phyloP scores from a whole-genome alignment of 2,797 vertebrate species.

The Telmatherina bonti region DNA sequence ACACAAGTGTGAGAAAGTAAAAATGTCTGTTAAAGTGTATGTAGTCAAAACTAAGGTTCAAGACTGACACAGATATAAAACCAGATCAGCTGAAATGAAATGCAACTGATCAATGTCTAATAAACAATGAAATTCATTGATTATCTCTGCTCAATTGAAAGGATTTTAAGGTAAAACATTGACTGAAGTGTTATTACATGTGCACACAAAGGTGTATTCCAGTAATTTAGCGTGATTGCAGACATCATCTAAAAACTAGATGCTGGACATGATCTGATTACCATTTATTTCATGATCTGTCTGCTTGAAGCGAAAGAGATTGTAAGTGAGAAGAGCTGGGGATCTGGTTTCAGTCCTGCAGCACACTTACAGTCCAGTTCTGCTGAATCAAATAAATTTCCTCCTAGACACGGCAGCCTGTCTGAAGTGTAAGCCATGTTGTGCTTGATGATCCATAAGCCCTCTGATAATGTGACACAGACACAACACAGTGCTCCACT shows the following conservation, averaged over 20 bases:
- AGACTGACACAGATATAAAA: not conserved
- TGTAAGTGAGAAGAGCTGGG: constrained; percentile 54
- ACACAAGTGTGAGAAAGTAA: not conserved
- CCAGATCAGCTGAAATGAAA: not conserved
- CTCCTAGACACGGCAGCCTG: constrained; percentile 28
- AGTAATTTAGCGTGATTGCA: constrained; percentile 35
- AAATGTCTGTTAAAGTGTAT: not conserved
- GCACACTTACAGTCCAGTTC: constrained; percentile 47
- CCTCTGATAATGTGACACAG: constrained; percentile 16
- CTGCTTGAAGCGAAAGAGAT: constrained; percentile 64
- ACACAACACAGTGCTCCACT: not conserved
- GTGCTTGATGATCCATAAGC: constrained; percentile 37
- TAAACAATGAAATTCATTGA: not conserved
- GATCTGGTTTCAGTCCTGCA: constrained; percentile 75
- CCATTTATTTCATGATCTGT: constrained; percentile 40
- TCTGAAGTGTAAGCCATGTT: constrained; percentile 43
- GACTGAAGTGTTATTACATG: not conserved
- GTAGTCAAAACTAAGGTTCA: not conserved
- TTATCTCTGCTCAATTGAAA: not conserved
- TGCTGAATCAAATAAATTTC: constrained; percentile 75
- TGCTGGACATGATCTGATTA: constrained; percentile 65
- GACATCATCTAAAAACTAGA: constrained; percentile 49
- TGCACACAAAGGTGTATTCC: constrained; percentile 11
- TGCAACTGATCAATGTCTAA: not conserved
- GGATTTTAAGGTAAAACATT: not conserved